Evolutionary conservation across 2,888 invertebrate species (phyloP), one percentile per base, ranked within the genome.

Genomic region (Leptinotarsa rubiginosa): DNA sequence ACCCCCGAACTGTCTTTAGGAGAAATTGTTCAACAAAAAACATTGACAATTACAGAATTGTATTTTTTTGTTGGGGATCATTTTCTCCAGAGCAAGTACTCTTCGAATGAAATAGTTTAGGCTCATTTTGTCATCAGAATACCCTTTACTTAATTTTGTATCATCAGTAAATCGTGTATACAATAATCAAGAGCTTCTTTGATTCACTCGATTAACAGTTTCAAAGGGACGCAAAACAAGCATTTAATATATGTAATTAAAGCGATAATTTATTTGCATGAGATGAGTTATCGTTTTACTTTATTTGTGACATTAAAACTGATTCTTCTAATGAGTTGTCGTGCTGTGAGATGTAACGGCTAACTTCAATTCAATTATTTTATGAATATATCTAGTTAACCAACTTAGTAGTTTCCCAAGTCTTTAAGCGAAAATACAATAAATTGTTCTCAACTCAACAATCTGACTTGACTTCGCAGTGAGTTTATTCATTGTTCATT

Each of bases 341-440:
- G 20, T 56, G 56, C 56, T 56, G 12, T 56, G 56, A 56, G 56
- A 56, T 22, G 22, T 22, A 56, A 56, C 56, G 52, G 52, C 52
- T 18, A 18, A 5, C 10, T 20, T 20, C 20, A 56, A 56, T 56
- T 56, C 15, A 56, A 20, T 56, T 56, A 56, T 56, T 56, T 56
- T 15, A 20, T 20, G 20, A 22, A 20, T 41, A 22, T 56, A 56
- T 22, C 56, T 56, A 20, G 22, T 18, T 56, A 56, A 56, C 56
- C 20, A 56, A 13, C 50, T 50, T 16, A n/a, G 16, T 16, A n/a
- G 50, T 50, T 50, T 49, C 49, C 15, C 49, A 15, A 49, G 49
- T 49, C 15, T 25, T 25, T 10, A 50, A 4, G 16, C 50, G 16
- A 50, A 50, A 50, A 50, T 15, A 13, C n/a, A 50, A 16, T 15